A percentile compares a stretch with the other conserved stretches of the same genome.
Conservation (phyloP, 37 sponge, comb jelly and placozoan genomes). For the Chondrosia reniformis region DNA sequence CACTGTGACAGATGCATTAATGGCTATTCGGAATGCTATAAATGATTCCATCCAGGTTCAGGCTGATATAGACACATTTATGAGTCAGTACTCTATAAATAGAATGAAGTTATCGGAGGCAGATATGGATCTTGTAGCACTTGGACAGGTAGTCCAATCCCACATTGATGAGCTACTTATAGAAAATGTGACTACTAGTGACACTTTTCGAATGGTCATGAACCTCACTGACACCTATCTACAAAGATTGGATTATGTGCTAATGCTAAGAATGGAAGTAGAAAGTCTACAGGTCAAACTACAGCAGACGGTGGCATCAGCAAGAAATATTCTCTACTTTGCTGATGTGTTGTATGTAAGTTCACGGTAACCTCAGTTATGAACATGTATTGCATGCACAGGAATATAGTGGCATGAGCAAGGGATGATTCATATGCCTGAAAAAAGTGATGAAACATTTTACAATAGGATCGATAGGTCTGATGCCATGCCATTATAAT, state of each 20-base stretch:
- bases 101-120: background rate
- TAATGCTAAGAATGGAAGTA: background rate
- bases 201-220: background rate
- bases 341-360: constrained; percentile 5
- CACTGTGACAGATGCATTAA: background rate
- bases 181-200: constrained; percentile 9
- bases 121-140: background rate
- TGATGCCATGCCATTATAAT: too few species aligned
- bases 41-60: background rate
- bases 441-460: too few species aligned
- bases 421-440: too few species aligned
- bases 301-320: background rate
- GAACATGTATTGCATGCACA: background rate
- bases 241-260: background rate
- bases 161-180: background rate
- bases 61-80: background rate
- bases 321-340: background rate
- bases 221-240: constrained; percentile 10
- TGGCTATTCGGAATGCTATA: background rate
- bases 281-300: background rate
- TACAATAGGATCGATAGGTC: too few species aligned
- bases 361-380: background rate
- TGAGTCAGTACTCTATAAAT: background rate
- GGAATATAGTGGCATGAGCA: too few species aligned
- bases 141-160: background rate